Evolutionary conservation across 2,888 invertebrate species (phyloP).

Genomic region (Asteroscopus sphinx): DNA sequence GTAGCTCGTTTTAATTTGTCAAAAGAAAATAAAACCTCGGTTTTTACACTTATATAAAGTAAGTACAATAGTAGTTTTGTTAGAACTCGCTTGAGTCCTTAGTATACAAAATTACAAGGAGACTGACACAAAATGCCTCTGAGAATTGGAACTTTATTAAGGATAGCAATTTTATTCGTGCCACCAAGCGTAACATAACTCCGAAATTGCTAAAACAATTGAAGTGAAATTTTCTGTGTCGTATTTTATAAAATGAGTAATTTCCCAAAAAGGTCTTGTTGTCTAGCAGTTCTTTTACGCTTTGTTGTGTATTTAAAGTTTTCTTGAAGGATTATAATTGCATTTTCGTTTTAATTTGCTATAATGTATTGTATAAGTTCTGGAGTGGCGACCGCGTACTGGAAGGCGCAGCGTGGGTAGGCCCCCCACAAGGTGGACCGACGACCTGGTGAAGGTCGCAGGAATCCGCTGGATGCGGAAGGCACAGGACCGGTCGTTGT

Average conservation of each 20-base stretch:
- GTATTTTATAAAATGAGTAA: slow-evolving; percentile 17
- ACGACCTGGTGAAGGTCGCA: too few species aligned
- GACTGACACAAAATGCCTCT: slow-evolving; percentile 35
- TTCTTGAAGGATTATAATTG: too few species aligned
- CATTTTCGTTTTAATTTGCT: too few species aligned
- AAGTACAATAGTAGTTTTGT: slow-evolving; percentile 12
- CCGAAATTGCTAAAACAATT: slow-evolving; percentile 38
- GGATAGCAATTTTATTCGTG: slow-evolving; percentile 41
- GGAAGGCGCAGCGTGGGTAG: too few species aligned
- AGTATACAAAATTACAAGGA: slow-evolving; percentile 44
- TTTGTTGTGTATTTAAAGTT: too few species aligned
- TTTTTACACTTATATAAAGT: slow-evolving; percentile 21
- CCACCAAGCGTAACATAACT: slow-evolving; percentile 38
- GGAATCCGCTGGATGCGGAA: too few species aligned
- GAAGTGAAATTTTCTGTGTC: slow-evolving; percentile 25
- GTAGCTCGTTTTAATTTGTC: too few species aligned
- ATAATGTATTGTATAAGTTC: too few species aligned
- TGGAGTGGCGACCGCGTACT: too few species aligned
- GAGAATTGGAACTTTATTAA: slow-evolving; percentile 49
- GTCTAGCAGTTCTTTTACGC: background rate
- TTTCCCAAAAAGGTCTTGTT: background rate
- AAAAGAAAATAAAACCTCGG: too few species aligned
- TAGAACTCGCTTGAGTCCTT: slow-evolving; percentile 11
- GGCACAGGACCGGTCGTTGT: too few species aligned
- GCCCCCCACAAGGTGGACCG: too few species aligned